These are phyloP conservation scores for Amiota communis DNA, from an alignment of 2,888 invertebrate species.

Conservation along the genomic window DNA sequence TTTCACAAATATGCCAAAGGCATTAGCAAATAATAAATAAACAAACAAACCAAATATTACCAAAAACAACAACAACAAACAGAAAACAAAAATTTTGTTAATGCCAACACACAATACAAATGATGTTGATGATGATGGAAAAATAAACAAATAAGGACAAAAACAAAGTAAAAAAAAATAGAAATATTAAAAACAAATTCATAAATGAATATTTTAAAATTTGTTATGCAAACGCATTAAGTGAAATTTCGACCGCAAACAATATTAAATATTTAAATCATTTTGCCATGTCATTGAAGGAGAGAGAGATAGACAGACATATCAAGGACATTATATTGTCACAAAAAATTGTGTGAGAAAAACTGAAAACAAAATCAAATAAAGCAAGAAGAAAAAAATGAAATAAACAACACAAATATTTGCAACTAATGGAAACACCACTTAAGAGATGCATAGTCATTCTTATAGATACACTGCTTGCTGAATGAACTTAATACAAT, in stretches of 20 bases:
- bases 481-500: not conserved
- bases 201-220: not conserved
- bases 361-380: not conserved
- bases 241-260: slow-evolving; percentile 8
- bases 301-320: no score
- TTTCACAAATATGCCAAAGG: slow-evolving; percentile 22
- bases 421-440: not conserved
- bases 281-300: no score
- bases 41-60: slow-evolving; percentile 31
- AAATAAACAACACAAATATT: not conserved
- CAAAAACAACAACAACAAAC: not conserved
- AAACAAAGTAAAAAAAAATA: not conserved
- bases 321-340: not conserved
- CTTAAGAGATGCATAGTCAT: not conserved
- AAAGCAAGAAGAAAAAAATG: not conserved
- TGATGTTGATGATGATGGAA: no score
- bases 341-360: not conserved
- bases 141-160: slow-evolving; percentile 12
- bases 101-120: slow-evolving; percentile 39
- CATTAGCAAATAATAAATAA: slow-evolving; percentile 27
- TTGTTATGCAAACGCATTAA: not conserved
- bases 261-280: slow-evolving; percentile 1
- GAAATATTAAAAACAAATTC: not conserved
- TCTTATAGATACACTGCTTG: not conserved
- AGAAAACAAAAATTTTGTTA: slow-evolving; percentile 20